Evolutionary conservation across 2,113 vertebrate species (phyloP).

Genomic region (Antechinus stuartii): DNA sequence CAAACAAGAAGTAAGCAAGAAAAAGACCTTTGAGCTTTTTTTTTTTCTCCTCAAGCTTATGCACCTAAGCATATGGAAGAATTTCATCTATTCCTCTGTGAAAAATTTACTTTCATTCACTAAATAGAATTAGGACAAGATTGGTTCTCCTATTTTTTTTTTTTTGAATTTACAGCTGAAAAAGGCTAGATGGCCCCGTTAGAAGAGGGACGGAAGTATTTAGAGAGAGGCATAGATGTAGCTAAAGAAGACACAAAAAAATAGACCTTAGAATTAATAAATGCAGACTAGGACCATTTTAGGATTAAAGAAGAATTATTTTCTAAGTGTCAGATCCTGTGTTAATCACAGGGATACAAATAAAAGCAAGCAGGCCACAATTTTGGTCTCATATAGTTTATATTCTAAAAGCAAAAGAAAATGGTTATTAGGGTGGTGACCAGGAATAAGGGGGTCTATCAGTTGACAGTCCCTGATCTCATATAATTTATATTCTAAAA

Average conservation of each 20-base stretch:
- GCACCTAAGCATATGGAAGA: background rate
- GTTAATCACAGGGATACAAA: background rate
- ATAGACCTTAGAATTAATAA: background rate
- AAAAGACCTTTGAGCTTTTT: background rate
- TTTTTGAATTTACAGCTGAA: background rate
- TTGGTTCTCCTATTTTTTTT: background rate
- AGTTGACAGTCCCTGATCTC: background rate
- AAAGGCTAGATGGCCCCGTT: background rate
- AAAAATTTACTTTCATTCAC: background rate
- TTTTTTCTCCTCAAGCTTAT: background rate
- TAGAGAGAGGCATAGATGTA: background rate
- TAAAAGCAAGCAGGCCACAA: background rate
- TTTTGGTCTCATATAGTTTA: background rate
- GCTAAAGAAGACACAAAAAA: background rate
- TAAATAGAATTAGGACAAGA: background rate
- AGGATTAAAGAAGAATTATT: background rate
- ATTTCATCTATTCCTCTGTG: background rate
- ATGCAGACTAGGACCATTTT: background rate
- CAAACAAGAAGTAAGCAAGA: background rate
- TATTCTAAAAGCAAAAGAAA: no score
- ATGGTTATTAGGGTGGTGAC: no score
- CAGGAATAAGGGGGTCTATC: no score
- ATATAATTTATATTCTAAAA: background rate
- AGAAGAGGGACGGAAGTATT: background rate
- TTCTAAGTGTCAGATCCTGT: background rate